Conservation (phyloP, 2,113 vertebrate species). For the rabbit (Oryctolagus cuniculus) region DNA sequence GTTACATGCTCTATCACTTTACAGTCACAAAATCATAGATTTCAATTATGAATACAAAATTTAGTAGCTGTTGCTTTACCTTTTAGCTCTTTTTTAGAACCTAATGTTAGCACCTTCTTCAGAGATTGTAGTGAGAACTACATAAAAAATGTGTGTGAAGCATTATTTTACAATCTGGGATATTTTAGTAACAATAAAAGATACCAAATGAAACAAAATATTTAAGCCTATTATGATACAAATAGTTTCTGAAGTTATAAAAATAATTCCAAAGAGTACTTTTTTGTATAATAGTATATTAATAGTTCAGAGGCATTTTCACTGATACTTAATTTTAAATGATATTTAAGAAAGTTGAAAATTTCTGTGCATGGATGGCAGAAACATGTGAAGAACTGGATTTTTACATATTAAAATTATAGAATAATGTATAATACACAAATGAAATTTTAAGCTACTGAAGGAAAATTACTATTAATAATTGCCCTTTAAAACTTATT, state of each 20-base stretch:
- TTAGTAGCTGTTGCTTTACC: not conserved
- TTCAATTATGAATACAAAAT: not conserved
- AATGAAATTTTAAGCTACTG: not conserved
- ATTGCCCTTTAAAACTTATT: not conserved
- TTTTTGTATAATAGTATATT: not conserved
- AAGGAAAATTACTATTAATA: not conserved
- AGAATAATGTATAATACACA: not conserved
- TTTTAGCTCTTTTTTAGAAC: not conserved
- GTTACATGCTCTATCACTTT: not conserved
- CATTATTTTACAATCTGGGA: not conserved
- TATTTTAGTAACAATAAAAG: not conserved
- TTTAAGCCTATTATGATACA: not conserved
- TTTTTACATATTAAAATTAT: slow-evolving; percentile 18
- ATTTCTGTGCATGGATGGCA: not conserved
- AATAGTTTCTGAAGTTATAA: slow-evolving; percentile 19
- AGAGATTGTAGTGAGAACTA: not conserved
- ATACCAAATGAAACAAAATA: not conserved
- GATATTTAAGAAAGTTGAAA: not conserved
- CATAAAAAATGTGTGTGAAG: not conserved
- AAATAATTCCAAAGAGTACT: not conserved
- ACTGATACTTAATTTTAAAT: slow-evolving; percentile 13
- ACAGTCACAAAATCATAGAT: not conserved
- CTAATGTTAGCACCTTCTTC: not conserved
- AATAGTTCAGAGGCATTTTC: not conserved
- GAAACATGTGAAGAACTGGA: not conserved